A percentile compares a stretch with the other conserved stretches of the same genome.
These are phyloP conservation scores for Platypus cylindrus DNA, from an alignment of 2,888 invertebrate species.

Conservation along the genomic window DNA sequence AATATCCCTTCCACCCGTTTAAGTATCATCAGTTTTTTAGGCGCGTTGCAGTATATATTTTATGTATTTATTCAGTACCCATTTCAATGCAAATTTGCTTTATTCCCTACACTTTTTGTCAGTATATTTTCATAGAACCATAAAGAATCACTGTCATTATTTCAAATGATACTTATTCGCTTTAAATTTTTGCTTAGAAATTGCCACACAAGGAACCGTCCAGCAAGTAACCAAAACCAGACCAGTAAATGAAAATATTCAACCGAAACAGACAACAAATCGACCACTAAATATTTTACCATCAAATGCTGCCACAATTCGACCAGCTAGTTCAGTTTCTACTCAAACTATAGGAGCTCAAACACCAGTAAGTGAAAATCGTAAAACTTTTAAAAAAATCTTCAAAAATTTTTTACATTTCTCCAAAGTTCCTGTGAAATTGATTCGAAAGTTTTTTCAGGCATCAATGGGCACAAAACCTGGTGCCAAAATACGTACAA, in stretches of 20 bases:
- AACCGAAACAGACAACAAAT: conserved; percentile 36
- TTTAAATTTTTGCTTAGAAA: conserved; percentile 20
- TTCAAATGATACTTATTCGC: not conserved
- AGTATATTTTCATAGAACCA: too few species aligned
- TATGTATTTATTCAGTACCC: too few species aligned
- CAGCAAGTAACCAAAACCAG: conserved; percentile 39
- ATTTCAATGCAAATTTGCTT: too few species aligned
- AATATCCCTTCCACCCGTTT: too few species aligned
- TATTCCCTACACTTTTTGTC: too few species aligned
- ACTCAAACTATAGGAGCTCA: conserved; percentile 60
- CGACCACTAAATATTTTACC: conserved; percentile 35
- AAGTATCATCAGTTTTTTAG: too few species aligned
- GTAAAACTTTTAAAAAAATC: not conserved
- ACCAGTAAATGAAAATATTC: conserved; percentile 41
- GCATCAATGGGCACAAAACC: conserved; percentile 37
- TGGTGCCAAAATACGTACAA: conserved; percentile 55
- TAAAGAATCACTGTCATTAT: too few species aligned
- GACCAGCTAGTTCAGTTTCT: conserved; percentile 72
- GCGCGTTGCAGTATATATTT: too few species aligned
- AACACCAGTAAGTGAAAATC: conserved; percentile 36
- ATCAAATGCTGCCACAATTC: conserved; percentile 46
- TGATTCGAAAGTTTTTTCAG: conserved; percentile 16
- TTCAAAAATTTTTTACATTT: not conserved
- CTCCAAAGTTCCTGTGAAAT: not conserved
- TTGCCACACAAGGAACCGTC: conserved; percentile 37